Evolutionary conservation across 2,113 vertebrate species (phyloP).

Genomic region (Caranx ignobilis): DNA sequence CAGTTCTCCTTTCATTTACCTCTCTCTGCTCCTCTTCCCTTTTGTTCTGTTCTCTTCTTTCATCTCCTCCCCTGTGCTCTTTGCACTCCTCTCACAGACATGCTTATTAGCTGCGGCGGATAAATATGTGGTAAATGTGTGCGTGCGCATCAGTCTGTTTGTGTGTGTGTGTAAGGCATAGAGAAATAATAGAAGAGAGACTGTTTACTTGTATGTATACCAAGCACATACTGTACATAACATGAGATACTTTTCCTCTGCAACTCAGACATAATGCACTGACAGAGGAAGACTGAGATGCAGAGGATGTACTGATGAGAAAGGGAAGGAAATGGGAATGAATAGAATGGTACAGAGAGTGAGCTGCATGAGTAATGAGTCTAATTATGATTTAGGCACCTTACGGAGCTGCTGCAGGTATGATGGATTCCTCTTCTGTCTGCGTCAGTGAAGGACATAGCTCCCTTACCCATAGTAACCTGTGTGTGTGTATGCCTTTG

Average conservation of each 20-base stretch:
- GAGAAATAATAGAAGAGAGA: not conserved
- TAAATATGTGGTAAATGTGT: not conserved
- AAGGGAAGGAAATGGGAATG: slow-evolving; percentile 56
- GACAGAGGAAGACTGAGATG: not conserved
- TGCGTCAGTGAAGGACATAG: slow-evolving; percentile 67
- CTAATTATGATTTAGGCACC: slow-evolving; percentile 77
- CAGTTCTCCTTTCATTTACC: slow-evolving; percentile 21
- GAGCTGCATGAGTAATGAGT: slow-evolving; percentile 79
- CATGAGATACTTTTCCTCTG: not conserved
- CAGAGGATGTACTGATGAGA: slow-evolving; percentile 23
- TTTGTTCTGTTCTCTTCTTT: slow-evolving; percentile 13
- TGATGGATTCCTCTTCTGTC: slow-evolving; percentile 75
- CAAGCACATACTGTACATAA: not conserved
- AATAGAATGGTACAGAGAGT: slow-evolving; percentile 63
- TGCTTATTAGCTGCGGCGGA: slow-evolving; percentile 9
- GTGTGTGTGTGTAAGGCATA: not conserved
- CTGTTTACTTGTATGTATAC: not conserved
- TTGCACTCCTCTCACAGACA: slow-evolving; percentile 14
- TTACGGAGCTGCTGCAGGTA: slow-evolving; percentile 54
- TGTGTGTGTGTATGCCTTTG: slow-evolving; percentile 9
- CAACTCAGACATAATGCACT: not conserved
- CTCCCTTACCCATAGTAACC: slow-evolving; percentile 25
- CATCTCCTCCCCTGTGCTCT: slow-evolving; percentile 5
- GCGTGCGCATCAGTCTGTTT: not conserved
- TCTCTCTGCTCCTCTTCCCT: slow-evolving; percentile 5